phyloP scores from a whole-genome alignment of 2,113 vertebrate genomes.

The Colaptes auratus region DNA sequence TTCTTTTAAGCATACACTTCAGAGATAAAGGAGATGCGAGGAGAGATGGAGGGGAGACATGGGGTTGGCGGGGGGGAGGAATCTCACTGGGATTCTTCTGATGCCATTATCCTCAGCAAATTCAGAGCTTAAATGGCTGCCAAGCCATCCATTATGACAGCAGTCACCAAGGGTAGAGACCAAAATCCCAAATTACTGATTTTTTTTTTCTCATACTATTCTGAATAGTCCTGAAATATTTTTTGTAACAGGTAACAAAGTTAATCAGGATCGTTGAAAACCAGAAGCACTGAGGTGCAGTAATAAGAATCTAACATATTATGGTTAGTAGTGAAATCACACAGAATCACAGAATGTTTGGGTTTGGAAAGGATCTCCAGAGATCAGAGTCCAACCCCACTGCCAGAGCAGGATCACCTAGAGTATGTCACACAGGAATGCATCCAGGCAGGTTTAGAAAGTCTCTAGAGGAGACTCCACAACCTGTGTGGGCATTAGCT shows the following conservation, averaged over 20 bases:
- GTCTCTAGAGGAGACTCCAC: too few species aligned
- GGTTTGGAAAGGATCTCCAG: too few species aligned
- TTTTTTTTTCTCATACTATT: not conserved
- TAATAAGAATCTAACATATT: not conserved
- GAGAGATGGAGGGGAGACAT: not conserved
- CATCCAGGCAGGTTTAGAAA: too few species aligned
- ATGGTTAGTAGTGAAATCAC: not conserved
- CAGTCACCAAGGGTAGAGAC: slow-evolving; percentile 8
- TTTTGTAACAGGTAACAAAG: not conserved
- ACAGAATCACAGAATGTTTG: too few species aligned
- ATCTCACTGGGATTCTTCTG: not conserved
- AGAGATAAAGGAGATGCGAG: not conserved
- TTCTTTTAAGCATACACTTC: not conserved
- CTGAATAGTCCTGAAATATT: not conserved
- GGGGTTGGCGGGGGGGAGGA: not conserved
- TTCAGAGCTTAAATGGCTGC: slow-evolving; percentile 8
- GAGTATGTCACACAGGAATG: too few species aligned
- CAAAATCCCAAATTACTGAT: slow-evolving; percentile 21
- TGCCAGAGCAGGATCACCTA: too few species aligned
- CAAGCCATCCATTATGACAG: slow-evolving; percentile 23
- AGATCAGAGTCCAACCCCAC: too few species aligned
- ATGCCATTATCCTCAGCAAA: slow-evolving; percentile 22
- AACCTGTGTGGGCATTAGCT: not conserved
- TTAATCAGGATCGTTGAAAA: slow-evolving; percentile 4
- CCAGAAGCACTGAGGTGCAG: not conserved